Evolutionary conservation across 2,888 invertebrate species (phyloP).

Genomic region (Resseliella maxima): DNA sequence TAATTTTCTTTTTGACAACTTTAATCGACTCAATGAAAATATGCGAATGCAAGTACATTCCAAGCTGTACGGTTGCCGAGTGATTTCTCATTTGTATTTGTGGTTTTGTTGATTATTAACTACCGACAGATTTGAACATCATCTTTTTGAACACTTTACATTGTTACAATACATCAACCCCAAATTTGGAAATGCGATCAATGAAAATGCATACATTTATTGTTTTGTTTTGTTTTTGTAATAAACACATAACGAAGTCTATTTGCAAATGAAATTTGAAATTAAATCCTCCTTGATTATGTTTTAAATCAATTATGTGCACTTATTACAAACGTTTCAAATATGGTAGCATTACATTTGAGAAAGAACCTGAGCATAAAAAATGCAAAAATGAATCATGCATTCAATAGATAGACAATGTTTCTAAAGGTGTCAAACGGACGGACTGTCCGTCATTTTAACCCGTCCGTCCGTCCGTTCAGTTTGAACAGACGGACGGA

Average conservation of each 20-base stretch:
- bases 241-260: too few relatives aligned
- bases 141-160: neutral
- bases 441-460: too few relatives aligned
- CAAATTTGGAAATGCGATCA: neutral
- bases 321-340: neutral
- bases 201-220: too few relatives aligned
- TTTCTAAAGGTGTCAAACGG: too few relatives aligned
- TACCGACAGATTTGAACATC: neutral
- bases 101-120: neutral
- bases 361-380: too few relatives aligned
- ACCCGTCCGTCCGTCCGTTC: too few relatives aligned
- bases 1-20: slow-evolving; percentile 17
- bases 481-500: too few relatives aligned
- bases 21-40: neutral
- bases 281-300: neutral
- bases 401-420: neutral
- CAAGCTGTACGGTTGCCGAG: neutral
- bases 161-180: neutral
- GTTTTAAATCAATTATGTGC: slow-evolving; percentile 1
- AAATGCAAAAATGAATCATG: neutral
- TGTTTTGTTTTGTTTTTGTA: neutral
- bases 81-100: neutral
- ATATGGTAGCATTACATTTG: neutral
- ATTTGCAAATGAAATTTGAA: neutral
- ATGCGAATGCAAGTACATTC: neutral